A percentile compares a stretch with the other conserved stretches of the same genome.
phyloP scores from a whole-genome alignment of 2,113 vertebrate genomes.

The Marmota flaviventris region DNA sequence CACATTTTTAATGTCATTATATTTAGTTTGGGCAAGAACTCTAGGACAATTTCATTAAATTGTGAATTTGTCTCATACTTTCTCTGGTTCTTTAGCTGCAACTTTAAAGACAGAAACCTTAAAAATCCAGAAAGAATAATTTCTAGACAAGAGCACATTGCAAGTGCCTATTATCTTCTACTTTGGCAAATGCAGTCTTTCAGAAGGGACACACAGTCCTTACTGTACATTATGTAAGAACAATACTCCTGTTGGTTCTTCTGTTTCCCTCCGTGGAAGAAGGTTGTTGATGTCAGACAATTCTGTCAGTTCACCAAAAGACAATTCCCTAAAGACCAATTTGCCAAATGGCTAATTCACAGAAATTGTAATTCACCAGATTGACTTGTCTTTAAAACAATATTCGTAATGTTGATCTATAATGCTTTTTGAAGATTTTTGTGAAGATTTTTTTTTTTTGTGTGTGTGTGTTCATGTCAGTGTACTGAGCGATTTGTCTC shows the following conservation, averaged over 20 bases:
- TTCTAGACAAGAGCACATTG: not conserved
- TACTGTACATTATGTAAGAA: not conserved
- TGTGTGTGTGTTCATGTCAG: not conserved
- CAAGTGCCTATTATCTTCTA: not conserved
- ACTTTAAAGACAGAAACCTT: slow-evolving; percentile 14
- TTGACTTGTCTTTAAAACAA: not conserved
- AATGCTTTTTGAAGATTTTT: slow-evolving; percentile 21
- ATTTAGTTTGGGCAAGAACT: not conserved
- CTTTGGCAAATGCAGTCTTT: not conserved
- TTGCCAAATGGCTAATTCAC: not conserved
- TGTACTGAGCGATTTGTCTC: not conserved
- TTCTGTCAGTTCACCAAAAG: not conserved
- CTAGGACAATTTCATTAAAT: not conserved
- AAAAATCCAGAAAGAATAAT: not conserved
- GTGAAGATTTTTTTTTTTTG: not conserved
- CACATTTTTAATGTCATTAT: not conserved
- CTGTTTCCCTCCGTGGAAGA: not conserved
- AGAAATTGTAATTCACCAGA: slow-evolving; percentile 4
- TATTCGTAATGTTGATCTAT: not conserved
- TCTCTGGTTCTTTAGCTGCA: not conserved
- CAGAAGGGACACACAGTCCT: not conserved
- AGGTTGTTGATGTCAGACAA: not conserved
- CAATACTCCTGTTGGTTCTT: not conserved
- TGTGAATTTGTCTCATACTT: slow-evolving; percentile 11
- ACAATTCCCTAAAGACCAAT: not conserved